Evolutionary conservation across 2,797 vertebrate genomes (phyloP).

Genomic region (Neostethus bicornis): DNA sequence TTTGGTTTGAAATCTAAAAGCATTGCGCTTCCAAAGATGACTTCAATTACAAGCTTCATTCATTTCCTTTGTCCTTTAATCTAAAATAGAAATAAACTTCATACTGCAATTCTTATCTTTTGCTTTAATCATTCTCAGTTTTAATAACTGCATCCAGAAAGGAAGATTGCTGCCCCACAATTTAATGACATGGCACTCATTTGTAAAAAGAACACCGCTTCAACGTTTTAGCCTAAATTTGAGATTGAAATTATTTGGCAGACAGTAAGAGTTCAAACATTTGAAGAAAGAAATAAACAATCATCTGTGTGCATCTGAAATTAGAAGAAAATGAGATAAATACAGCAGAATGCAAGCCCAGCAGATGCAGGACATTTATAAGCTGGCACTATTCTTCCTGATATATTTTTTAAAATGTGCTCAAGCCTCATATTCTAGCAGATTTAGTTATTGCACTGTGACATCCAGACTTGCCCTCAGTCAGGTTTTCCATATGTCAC

Average conservation of each 20-base stretch:
- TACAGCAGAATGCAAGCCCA: constrained; percentile 11
- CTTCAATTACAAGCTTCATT: not conserved
- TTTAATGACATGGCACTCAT: not conserved
- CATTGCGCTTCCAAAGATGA: too few species aligned
- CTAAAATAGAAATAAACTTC: not conserved
- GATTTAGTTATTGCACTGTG: constrained; percentile 30
- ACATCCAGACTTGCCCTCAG: constrained; percentile 31
- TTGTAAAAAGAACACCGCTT: not conserved
- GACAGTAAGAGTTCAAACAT: not conserved
- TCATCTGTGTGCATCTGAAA: constrained; percentile 4
- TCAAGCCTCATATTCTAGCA: constrained; percentile 23
- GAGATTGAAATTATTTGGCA: not conserved
- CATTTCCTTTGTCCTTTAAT: too few species aligned
- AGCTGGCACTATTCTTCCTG: constrained; percentile 33
- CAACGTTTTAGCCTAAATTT: not conserved
- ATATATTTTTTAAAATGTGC: constrained; percentile 24
- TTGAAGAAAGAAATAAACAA: not conserved
- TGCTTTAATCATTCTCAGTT: not conserved
- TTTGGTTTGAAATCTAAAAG: too few species aligned
- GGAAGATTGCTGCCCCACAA: not conserved
- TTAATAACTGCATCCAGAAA: not conserved
- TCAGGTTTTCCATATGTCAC: constrained; percentile 52
- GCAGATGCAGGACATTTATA: constrained; percentile 26
- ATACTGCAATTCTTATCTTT: not conserved
- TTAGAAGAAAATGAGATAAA: constrained; percentile 17